Evolutionary conservation across 1,140 invertebrate genomes (phyloP).

Genomic region (Rhopalosiphum padi): DNA sequence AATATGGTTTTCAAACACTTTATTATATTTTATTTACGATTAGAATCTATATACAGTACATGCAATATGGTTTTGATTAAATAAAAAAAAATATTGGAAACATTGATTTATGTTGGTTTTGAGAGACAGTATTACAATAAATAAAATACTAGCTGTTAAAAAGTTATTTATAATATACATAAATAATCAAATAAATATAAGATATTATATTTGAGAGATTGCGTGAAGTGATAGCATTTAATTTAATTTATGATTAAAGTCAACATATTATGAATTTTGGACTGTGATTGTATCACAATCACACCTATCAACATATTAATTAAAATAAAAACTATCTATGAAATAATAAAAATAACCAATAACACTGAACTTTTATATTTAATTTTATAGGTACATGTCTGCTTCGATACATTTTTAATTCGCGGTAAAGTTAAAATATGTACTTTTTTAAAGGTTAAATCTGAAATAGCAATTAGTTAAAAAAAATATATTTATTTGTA

Average conservation of each 20-base stretch:
- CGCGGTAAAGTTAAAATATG: neutral
- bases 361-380: neutral
- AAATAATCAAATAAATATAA: neutral
- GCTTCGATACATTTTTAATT: neutral
- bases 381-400: neutral
- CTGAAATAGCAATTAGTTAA: neutral
- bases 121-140: neutral
- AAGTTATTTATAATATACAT: neutral
- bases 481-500: neutral
- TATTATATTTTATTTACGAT: neutral
- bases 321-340: neutral
- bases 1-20: neutral
- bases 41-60: neutral
- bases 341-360: neutral
- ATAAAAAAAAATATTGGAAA: neutral
- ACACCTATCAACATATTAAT: neutral
- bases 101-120: neutral
- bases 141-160: neutral
- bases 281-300: neutral
- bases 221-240: neutral
- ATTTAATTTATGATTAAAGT: neutral
- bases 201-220: neutral
- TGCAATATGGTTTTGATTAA: neutral
- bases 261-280: neutral
- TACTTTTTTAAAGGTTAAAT: neutral